phyloP scores from a whole-genome alignment of 2,888 invertebrate species.

The Limulus polyphemus region DNA sequence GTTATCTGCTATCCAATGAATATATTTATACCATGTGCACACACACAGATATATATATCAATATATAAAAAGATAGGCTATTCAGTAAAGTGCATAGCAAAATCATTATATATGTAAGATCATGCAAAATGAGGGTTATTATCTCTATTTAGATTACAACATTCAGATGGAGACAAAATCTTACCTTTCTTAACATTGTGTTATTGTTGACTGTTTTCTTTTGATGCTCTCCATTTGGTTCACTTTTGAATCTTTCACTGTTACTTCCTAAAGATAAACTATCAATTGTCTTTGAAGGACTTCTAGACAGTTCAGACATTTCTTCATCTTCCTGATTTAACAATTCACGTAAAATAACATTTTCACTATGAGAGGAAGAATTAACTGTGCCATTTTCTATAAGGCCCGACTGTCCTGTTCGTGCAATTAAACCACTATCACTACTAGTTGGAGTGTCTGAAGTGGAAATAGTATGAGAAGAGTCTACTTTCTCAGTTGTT shows the following conservation, averaged over 20 bases:
- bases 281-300: constrained; percentile 4
- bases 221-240: not conserved
- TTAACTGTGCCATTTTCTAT: constrained; percentile 11
- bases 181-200: constrained; percentile 45
- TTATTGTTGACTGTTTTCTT: constrained; percentile 18
- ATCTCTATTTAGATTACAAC: no score
- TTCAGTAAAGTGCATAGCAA: no score
- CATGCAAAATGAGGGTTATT: no score
- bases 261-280: no score
- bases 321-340: constrained; percentile 54
- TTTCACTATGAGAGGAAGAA: constrained; percentile 31
- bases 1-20: no score
- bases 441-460: not conserved
- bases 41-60: no score
- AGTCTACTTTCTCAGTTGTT: constrained; percentile 6
- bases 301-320: constrained; percentile 39
- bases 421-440: not conserved
- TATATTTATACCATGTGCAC: no score
- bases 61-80: no score
- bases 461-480: not conserved
- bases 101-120: no score
- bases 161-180: not conserved
- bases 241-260: no score
- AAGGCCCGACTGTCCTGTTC: constrained; percentile 6
- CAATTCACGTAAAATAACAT: constrained; percentile 42